Conservation (phyloP, 2,888 invertebrate genomes). For the Morinoia aosen region DNA sequence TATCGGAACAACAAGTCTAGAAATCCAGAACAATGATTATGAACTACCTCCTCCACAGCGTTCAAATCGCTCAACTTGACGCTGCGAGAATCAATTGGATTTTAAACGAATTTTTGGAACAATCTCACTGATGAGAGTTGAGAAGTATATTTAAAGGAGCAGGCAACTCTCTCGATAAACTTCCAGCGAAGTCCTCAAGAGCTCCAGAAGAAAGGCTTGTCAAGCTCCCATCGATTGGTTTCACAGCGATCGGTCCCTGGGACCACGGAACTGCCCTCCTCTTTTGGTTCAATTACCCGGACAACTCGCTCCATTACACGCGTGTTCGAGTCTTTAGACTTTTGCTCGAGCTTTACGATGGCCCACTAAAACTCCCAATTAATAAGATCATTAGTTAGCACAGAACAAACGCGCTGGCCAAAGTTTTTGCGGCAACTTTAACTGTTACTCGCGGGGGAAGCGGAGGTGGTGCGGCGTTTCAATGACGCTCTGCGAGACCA, state of each 20-base stretch:
- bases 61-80: not conserved
- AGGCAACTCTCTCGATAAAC: not conserved
- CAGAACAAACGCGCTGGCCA: not conserved
- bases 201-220: not conserved
- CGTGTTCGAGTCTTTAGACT: conserved; percentile 12
- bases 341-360: conserved; percentile 1
- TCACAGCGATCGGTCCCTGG: not conserved
- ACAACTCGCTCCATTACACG: conserved; percentile 17
- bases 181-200: not conserved
- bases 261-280: not conserved
- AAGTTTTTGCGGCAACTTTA: not conserved
- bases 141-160: not conserved
- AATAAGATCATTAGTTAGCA: conserved; percentile 17
- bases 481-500: not conserved
- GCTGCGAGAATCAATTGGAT: not conserved
- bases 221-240: conserved; percentile 17
- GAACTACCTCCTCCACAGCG: not conserved
- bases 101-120: not conserved
- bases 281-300: conserved; percentile 17
- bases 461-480: not conserved
- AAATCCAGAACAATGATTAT: not conserved
- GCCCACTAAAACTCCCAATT: conserved; percentile 17
- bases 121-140: not conserved
- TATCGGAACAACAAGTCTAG: not conserved
- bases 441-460: not conserved